A percentile compares a stretch with the other conserved stretches of the same genome.
These are phyloP conservation scores for Myxocyprinus asiaticus DNA, from an alignment of 2,113 vertebrate genomes.

Conservation along the genomic window DNA sequence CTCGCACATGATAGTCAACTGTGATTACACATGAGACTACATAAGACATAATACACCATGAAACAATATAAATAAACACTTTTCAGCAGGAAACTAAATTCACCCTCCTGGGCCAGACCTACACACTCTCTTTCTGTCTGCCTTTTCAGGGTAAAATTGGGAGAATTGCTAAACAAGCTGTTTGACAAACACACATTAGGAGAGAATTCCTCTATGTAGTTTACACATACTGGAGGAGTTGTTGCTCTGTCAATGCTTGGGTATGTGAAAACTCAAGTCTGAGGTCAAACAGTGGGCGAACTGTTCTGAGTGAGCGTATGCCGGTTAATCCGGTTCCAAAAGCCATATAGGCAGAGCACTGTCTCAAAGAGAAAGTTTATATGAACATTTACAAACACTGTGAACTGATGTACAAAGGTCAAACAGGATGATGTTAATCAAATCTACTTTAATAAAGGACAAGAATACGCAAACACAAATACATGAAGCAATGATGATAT, in stretches of 20 bases:
- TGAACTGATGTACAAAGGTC: no score
- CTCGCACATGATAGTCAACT: no score
- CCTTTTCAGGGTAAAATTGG: constrained; percentile 43
- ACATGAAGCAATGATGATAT: no score
- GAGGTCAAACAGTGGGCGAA: constrained; percentile 41
- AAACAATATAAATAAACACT: no score
- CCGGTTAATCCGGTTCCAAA: constrained; percentile 53
- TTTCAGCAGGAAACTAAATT: no score
- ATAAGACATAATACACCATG: no score
- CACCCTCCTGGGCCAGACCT: background rate
- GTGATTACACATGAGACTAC: no score
- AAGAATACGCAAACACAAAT: no score
- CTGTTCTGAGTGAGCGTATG: constrained; percentile 37
- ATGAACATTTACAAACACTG: no score
- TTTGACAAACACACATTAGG: constrained; percentile 57
- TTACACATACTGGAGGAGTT: constrained; percentile 46
- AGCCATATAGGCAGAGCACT: background rate
- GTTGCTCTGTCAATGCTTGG: constrained; percentile 39
- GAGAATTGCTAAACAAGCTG: constrained; percentile 47
- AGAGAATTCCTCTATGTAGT: background rate
- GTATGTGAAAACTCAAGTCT: constrained; percentile 54
- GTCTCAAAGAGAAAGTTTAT: no score
- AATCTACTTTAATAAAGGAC: no score
- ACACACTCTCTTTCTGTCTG: constrained; percentile 24
- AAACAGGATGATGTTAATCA: no score